phyloP scores from a whole-genome alignment of 2,888 invertebrate genomes.

The Drosophila meridiana region DNA sequence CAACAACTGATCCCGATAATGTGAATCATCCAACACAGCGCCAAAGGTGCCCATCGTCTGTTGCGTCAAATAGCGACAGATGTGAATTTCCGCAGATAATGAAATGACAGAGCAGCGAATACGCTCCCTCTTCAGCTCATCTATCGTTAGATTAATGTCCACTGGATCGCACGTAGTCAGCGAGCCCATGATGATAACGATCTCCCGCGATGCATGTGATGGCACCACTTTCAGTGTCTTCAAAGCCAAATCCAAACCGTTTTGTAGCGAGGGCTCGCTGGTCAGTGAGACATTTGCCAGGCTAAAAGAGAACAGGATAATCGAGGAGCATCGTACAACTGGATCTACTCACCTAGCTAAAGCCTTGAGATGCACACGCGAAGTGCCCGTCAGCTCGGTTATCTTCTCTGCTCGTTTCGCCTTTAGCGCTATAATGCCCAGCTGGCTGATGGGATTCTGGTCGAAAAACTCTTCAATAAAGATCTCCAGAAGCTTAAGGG shows the following conservation, averaged over 20 bases:
- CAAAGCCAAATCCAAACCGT: conserved; percentile 95
- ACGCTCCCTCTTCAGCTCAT: conserved; percentile 90
- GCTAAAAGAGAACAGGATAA: conserved; percentile 71
- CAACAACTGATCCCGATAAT: conserved; percentile 89
- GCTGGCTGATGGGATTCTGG: conserved; percentile 99
- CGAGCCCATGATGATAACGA: conserved; percentile 96
- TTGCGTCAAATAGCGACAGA: conserved; percentile 93
- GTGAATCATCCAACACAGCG: conserved; percentile 93
- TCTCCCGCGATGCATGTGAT: conserved; percentile 97
- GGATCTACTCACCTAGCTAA: conserved; percentile 86
- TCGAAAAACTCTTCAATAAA: conserved; percentile 99
- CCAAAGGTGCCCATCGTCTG: conserved; percentile 95
- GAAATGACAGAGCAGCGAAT: conserved; percentile 98
- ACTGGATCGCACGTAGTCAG: conserved; percentile 98
- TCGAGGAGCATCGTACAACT: not conserved
- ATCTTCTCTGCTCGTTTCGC: conserved; percentile 98
- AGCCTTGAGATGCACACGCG: conserved; percentile 91
- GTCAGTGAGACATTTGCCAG: conserved; percentile 89
- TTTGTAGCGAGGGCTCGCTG: conserved; percentile 98
- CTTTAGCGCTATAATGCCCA: conserved; percentile 95
- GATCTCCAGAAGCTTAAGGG: conserved; percentile 94
- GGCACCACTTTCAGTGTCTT: conserved; percentile 95
- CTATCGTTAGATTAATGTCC: conserved; percentile 94
- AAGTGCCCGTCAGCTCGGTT: conserved; percentile 95
- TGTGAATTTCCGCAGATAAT: conserved; percentile 96